phyloP scores from a whole-genome alignment of 2,888 invertebrate species.

The Ceramica pisi region DNA sequence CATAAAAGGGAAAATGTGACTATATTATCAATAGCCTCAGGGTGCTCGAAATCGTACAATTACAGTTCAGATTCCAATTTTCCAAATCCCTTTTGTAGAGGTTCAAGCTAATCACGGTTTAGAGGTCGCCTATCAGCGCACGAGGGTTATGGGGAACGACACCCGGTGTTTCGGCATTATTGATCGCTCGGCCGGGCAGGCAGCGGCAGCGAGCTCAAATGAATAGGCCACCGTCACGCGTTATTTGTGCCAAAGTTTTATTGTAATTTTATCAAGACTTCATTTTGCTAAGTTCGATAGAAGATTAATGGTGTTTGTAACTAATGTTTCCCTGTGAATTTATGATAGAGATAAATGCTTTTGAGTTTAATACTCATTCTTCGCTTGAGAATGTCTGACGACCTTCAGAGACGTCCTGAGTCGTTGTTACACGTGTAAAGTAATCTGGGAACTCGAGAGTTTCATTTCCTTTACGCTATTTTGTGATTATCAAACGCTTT shows the following conservation, averaged over 20 bases:
- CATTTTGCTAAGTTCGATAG: conserved; percentile 57
- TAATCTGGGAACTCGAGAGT: conserved; percentile 29
- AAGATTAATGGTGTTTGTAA: conserved; percentile 59
- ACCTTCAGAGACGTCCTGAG: conserved; percentile 17
- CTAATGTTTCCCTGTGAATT: conserved; percentile 40
- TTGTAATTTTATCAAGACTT: conserved; percentile 65
- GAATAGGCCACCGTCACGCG: conserved; percentile 61
- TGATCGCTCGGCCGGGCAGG: conserved; percentile 61
- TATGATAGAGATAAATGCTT: conserved; percentile 35
- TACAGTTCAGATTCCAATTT: conserved; percentile 65
- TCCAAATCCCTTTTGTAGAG: conserved; percentile 54
- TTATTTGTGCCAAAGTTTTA: conserved; percentile 61
- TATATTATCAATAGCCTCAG: conserved; percentile 47
- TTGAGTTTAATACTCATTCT: conserved; percentile 31
- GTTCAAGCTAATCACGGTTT: conserved; percentile 62
- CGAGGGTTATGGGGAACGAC: conserved; percentile 64
- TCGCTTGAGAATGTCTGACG: conserved; percentile 17
- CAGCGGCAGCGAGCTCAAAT: conserved; percentile 54
- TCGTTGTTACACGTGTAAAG: conserved; percentile 1
- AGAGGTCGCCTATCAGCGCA: conserved; percentile 57
- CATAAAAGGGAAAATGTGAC: conserved; percentile 48
- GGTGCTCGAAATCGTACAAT: conserved; percentile 51
- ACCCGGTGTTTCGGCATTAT: conserved; percentile 64
- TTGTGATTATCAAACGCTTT: conserved; percentile 30
- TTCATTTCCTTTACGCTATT: conserved; percentile 22